Percentiles rank a stretch among this genome's conserved stretches.
Conservation (phyloP, 1,140 invertebrate genomes). For the Nebria ingens region DNA sequence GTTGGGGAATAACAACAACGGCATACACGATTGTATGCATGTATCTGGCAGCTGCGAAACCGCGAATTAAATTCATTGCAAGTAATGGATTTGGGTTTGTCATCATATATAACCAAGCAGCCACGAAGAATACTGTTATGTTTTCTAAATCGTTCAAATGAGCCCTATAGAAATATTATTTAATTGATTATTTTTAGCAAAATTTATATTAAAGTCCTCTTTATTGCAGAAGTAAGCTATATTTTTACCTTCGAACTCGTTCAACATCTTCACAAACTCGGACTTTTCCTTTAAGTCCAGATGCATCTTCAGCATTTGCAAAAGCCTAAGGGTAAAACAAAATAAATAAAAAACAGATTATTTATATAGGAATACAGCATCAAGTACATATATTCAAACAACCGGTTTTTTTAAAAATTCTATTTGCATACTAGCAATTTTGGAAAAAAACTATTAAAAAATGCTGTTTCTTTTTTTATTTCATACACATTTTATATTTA, state of each 20-base stretch:
- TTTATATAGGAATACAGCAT: not conserved
- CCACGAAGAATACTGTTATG: slow-evolving; percentile 53
- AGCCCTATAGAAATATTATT: slow-evolving; percentile 38
- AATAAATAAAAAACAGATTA: slow-evolving; percentile 14
- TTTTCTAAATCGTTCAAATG: slow-evolving; percentile 70
- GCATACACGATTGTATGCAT: slow-evolving; percentile 56
- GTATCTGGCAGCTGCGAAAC: slow-evolving; percentile 46
- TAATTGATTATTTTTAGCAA: slow-evolving; percentile 9
- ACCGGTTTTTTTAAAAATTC: slow-evolving; percentile 2
- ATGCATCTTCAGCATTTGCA: slow-evolving; percentile 37
- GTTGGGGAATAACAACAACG: slow-evolving; percentile 41
- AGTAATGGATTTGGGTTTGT: slow-evolving; percentile 41
- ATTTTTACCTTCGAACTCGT: slow-evolving; percentile 32
- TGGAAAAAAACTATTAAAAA: no score
- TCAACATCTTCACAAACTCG: slow-evolving; percentile 34
- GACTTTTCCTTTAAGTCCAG: slow-evolving; percentile 24
- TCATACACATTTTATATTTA: no score
- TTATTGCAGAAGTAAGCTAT: not conserved
- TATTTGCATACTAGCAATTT: no score
- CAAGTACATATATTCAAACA: slow-evolving; percentile 1
- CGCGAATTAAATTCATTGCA: slow-evolving; percentile 47
- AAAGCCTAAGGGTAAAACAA: slow-evolving; percentile 31
- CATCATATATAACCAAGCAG: slow-evolving; percentile 49
- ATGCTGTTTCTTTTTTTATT: no score
- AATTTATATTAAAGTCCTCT: slow-evolving; percentile 10